These are phyloP conservation scores for Emydura subglobosa DNA, from an alignment of 2,113 vertebrate species.

Conservation along the genomic window DNA sequence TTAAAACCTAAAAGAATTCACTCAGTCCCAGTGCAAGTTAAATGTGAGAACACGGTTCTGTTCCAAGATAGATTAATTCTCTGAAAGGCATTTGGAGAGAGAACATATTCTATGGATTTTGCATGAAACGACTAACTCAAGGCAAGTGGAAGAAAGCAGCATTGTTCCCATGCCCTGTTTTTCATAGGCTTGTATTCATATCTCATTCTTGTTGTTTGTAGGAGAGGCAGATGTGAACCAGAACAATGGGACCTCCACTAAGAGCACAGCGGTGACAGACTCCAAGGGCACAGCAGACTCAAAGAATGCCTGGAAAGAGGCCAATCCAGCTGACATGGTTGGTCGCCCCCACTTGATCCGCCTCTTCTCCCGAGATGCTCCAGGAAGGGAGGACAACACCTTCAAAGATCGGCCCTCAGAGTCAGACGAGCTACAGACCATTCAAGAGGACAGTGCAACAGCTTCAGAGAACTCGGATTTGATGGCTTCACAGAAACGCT, in stretches of 20 bases:
- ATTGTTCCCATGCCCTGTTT: constrained; percentile 84
- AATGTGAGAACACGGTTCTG: constrained; percentile 30
- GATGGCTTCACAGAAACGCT: constrained; percentile 90
- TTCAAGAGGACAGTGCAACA: constrained; percentile 91
- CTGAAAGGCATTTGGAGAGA: background rate
- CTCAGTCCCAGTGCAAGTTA: background rate
- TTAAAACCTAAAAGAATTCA: background rate
- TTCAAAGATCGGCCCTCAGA: constrained; percentile 99
- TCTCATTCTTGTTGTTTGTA: constrained; percentile 95
- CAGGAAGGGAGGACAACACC: constrained; percentile 99
- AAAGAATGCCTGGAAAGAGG: constrained; percentile 83
- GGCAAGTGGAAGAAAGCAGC: constrained; percentile 79
- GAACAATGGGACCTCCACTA: constrained; percentile 95
- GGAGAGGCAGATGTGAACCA: constrained; percentile 95
- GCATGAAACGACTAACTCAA: constrained; percentile 73
- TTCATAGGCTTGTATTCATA: constrained; percentile 88
- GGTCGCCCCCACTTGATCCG: constrained; percentile 98
- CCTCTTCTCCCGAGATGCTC: constrained; percentile 99
- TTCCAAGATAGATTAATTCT: constrained; percentile 47
- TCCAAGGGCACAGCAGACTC: constrained; percentile 89
- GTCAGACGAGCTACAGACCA: constrained; percentile 99
- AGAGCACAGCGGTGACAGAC: constrained; percentile 94
- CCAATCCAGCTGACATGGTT: constrained; percentile 91
- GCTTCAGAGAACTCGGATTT: constrained; percentile 88
- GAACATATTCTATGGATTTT: constrained; percentile 55